These are phyloP conservation scores for Callinectes sapidus DNA, from an alignment of 2,888 invertebrate genomes.

Conservation along the genomic window DNA sequence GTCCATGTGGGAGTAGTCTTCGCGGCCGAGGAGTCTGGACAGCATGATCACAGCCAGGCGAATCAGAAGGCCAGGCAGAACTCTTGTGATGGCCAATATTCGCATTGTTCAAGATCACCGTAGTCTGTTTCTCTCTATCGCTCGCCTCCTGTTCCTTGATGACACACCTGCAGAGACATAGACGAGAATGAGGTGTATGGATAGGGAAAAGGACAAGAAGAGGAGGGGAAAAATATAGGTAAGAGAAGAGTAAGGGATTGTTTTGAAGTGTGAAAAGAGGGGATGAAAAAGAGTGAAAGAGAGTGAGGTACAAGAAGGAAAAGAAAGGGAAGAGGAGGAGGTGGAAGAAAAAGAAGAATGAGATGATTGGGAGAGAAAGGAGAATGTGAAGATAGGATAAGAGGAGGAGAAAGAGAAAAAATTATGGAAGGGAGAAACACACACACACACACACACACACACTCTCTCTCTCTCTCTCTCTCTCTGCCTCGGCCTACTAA, in stretches of 20 bases:
- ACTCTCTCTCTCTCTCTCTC: slow-evolving; percentile 7
- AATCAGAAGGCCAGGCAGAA: not conserved
- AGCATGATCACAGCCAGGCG: not conserved
- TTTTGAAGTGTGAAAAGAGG: not conserved
- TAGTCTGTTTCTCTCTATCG: not conserved
- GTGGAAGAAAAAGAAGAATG: not conserved
- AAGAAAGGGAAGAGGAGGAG: not conserved
- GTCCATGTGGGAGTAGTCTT: not conserved
- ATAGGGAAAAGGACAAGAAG: too few relatives aligned
- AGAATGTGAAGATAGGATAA: not conserved
- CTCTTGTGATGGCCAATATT: not conserved
- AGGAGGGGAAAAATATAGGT: not conserved
- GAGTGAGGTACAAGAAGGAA: not conserved
- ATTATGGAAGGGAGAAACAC: too few relatives aligned
- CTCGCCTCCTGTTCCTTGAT: not conserved
- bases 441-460: not conserved
- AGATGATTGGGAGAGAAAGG: not conserved
- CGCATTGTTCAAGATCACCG: not conserved
- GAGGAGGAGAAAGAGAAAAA: not conserved
- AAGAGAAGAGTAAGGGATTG: not conserved
- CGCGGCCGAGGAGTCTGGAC: not conserved
- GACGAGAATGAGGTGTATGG: not conserved
- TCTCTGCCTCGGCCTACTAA: not conserved
- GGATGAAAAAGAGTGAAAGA: not conserved
- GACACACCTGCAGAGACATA: not conserved